Evolutionary conservation across 2,113 vertebrate genomes (phyloP), one percentile per base, ranked within the genome.

Genomic region (Cryptomyrus ogoouensis): DNA sequence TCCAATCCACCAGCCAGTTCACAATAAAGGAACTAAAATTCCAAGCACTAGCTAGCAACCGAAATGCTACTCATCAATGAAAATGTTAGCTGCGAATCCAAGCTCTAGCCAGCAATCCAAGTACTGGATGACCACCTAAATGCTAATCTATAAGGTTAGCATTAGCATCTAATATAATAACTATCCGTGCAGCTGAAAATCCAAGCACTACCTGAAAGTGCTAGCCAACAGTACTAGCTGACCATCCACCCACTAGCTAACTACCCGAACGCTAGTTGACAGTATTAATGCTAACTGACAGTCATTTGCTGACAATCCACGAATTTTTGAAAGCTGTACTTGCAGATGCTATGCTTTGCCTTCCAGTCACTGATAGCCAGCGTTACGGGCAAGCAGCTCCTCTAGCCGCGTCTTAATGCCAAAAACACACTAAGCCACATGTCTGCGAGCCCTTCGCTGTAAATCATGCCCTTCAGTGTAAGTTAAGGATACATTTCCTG

Each of bases 401-500:
- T 50, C 24, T n/a, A 50, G 47, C 47, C 1, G 5, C n/a, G 4
- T 50, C 44, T 86, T 86, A 24, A 15, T 86, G 44, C 83, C 46
- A 49, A 86, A 80, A 80, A 42, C 35, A 80, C 74, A 15, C 21
- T 15, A n/a, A 85, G 46, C 83, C 83, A 50, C 44, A 50, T 85
- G 83, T n/a, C 83, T 85, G 83, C 62, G 53, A 94, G 88, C 91
- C 91, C 91, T 94, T 95, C 92, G 74, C 74, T 80, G 17, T 95
- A 95, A 91, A 90, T 91, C 92, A 91, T 44, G 93, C 93, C 92
- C 93, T 92, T 91, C 93, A 92, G 92, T 94, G 94, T 47, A 10
- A 94, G 95, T 94, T 94, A 95, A 91, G 94, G 93, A 95, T 95
- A 94, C 94, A 94, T 93, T 95, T 95, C 94, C 93, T 94, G 91